A percentile compares a stretch with the other conserved stretches of the same genome.
Evolutionary conservation across 30 jellyfish, hydroid and myxozoan genomes (phyloP).

Genomic region (Aurelia sp.): DNA sequence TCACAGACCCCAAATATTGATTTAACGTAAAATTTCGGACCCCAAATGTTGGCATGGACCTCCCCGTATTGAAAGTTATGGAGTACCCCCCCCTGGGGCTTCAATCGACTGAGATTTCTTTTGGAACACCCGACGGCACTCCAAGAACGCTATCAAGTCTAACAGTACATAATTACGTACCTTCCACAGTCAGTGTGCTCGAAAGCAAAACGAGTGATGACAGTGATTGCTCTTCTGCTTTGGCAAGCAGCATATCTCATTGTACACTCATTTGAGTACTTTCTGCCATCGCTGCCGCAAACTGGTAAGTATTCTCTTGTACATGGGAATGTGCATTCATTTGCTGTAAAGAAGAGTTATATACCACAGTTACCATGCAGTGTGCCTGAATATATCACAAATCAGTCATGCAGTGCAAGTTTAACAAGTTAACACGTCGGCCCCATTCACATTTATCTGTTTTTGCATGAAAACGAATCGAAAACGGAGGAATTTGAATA

Average conservation of each 20-base stretch:
- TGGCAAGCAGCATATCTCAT: conserved; percentile 66
- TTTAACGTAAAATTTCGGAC: no score
- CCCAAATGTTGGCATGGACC: no score
- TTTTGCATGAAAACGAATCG: no score
- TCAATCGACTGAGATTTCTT: no score
- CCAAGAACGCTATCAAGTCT: no score
- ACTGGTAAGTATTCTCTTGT: conserved; percentile 52
- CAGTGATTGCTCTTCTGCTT: conserved; percentile 54
- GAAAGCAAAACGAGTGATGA: conserved; percentile 39
- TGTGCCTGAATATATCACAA: neutral
- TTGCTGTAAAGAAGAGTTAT: neutral
- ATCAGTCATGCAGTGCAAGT: neutral
- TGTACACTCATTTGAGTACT: conserved; percentile 57
- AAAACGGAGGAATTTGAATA: no score
- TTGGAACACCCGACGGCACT: no score
- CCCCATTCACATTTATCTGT: no score
- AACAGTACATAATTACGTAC: neutral
- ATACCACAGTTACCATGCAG: neutral
- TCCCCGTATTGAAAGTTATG: no score
- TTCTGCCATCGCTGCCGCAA: conserved; percentile 71
- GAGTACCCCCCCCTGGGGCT: no score
- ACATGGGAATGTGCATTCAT: conserved; percentile 44
- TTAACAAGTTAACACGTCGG: no score
- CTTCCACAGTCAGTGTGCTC: conserved; percentile 63
- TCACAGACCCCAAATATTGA: no score